Percentiles rank a stretch among this genome's conserved stretches.
Conservation (phyloP, 1,140 invertebrate species). For the Cephus cinctus region DNA sequence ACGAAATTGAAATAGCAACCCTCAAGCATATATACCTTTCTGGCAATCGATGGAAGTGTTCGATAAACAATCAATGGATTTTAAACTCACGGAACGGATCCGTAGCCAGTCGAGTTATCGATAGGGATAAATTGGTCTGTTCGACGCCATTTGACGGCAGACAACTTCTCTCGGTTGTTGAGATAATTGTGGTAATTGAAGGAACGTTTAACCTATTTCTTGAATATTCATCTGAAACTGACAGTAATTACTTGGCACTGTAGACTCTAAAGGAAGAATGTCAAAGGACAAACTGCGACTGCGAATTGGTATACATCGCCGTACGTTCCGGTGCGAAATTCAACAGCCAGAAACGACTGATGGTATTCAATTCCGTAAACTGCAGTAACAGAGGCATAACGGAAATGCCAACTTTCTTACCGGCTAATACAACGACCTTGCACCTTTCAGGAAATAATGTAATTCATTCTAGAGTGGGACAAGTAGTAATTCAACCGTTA, state of each 20-base stretch:
- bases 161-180: slow-evolving; percentile 56
- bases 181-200: slow-evolving; percentile 55
- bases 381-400: slow-evolving; percentile 56
- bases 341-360: slow-evolving; percentile 49
- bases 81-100: slow-evolving; percentile 44
- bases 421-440: slow-evolving; percentile 59
- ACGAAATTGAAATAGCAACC: slow-evolving; percentile 33
- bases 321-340: slow-evolving; percentile 39
- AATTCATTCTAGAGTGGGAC: neutral
- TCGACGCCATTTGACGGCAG: slow-evolving; percentile 53
- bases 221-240: neutral
- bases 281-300: slow-evolving; percentile 41
- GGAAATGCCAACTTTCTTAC: slow-evolving; percentile 57
- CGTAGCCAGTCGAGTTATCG: slow-evolving; percentile 47
- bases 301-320: slow-evolving; percentile 52
- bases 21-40: slow-evolving; percentile 49
- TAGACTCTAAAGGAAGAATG: slow-evolving; percentile 43
- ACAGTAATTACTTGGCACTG: slow-evolving; percentile 23
- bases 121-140: slow-evolving; percentile 57
- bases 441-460: slow-evolving; percentile 60
- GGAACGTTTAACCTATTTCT: neutral
- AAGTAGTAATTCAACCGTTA: neutral
- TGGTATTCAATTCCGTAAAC: slow-evolving; percentile 57
- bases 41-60: slow-evolving; percentile 63
- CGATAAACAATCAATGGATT: slow-evolving; percentile 59